Conservation (phyloP, 2,797 vertebrate genomes). For the Gambusia yucatana region DNA sequence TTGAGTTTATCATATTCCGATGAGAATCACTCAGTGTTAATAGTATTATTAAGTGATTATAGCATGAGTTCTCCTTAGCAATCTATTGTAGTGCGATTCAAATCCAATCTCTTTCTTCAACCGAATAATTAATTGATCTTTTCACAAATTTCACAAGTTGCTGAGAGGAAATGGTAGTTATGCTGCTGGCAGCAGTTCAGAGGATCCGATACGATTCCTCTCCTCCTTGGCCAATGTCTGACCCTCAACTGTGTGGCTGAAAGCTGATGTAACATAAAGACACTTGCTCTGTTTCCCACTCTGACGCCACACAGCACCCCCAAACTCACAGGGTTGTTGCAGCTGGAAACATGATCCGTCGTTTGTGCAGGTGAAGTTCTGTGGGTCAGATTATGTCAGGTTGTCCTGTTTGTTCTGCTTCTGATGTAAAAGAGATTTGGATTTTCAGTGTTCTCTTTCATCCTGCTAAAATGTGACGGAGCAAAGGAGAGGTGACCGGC, state of each 20-base stretch:
- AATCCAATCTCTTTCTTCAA: background rate
- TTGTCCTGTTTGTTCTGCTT: background rate
- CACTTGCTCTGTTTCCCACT: background rate
- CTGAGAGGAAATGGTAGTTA: background rate
- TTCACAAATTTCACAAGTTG: background rate
- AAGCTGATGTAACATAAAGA: background rate
- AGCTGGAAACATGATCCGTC: background rate
- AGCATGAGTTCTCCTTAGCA: background rate
- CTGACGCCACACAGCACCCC: too few relatives aligned
- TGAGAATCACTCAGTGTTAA: background rate
- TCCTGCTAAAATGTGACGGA: background rate
- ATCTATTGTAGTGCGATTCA: background rate
- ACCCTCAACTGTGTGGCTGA: background rate
- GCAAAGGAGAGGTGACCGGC: background rate
- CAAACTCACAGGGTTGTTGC: background rate
- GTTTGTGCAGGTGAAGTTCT: background rate
- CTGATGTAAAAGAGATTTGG: conserved; percentile 13
- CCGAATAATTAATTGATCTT: background rate
- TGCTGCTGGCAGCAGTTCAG: background rate
- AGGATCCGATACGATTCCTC: background rate
- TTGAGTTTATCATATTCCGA: background rate
- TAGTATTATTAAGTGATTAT: background rate
- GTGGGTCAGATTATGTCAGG: background rate
- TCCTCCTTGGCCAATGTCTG: background rate
- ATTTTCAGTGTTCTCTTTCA: conserved; percentile 12